Evolutionary conservation across 1,140 invertebrate genomes (phyloP).

Genomic region (Formica selysi): DNA sequence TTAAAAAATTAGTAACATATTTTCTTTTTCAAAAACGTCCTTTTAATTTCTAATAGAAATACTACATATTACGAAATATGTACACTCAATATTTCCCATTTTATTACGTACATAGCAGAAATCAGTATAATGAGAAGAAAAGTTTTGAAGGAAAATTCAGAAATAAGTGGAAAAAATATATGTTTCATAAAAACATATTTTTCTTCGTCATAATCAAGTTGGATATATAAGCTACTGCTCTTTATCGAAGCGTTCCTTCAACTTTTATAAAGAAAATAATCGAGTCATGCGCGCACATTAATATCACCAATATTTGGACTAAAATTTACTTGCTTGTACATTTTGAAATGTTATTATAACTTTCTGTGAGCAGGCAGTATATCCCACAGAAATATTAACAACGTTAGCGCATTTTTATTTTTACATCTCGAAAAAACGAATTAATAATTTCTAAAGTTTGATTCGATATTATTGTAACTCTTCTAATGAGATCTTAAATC

Average conservation of each 20-base stretch:
- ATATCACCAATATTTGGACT: conserved; percentile 40
- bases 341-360: not conserved
- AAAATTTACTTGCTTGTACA: conserved; percentile 6
- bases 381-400: too few relatives aligned
- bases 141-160: not conserved
- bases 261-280: conserved; percentile 62
- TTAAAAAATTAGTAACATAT: not conserved
- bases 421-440: too few relatives aligned
- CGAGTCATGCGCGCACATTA: not conserved
- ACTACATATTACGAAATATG: not conserved
- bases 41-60: too few relatives aligned
- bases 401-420: too few relatives aligned
- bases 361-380: not conserved
- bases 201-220: conserved; percentile 38
- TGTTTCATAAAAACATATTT: conserved; percentile 61
- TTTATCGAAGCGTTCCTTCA: conserved; percentile 44
- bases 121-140: conserved; percentile 3
- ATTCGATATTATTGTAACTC: too few relatives aligned
- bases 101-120: not conserved
- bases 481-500: too few relatives aligned
- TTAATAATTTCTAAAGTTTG: too few relatives aligned
- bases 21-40: not conserved
- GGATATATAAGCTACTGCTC: not conserved
- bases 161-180: not conserved
- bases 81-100: not conserved